phyloP scores from a whole-genome alignment of 2,113 vertebrate genomes.

The Cryptomyrus ogoouensis region DNA sequence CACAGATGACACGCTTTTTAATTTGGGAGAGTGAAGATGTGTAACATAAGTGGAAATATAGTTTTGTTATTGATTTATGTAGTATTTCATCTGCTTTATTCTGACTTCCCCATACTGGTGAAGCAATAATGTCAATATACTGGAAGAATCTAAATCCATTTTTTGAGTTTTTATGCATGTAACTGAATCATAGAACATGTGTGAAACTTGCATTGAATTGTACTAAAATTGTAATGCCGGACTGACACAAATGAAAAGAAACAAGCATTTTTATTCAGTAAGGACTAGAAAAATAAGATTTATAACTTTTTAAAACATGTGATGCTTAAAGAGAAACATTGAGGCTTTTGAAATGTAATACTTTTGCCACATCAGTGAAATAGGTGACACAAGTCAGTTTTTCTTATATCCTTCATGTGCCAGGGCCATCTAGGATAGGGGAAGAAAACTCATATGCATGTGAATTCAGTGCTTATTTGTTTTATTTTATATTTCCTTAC shows the following conservation, averaged over 20 bases:
- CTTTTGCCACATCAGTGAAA: background rate
- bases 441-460: background rate
- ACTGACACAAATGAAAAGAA: background rate
- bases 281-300: background rate
- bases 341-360: background rate
- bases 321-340: background rate
- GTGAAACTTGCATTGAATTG: background rate
- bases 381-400: background rate
- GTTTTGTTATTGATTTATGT: background rate
- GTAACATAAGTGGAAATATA: background rate
- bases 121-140: background rate
- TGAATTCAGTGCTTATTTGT: background rate
- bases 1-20: background rate
- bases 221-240: background rate
- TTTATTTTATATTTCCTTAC: slow-evolving; percentile 13
- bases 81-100: background rate
- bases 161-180: background rate
- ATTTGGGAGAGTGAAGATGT: background rate
- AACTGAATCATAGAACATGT: background rate
- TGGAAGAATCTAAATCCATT: background rate
- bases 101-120: background rate
- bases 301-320: background rate
- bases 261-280: background rate
- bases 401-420: background rate
- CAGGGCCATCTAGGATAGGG: background rate